Percentiles rank a stretch among this genome's conserved stretches.
These are phyloP conservation scores for Rhopilema esculentum DNA, from an alignment of 30 jellyfish, hydroid and myxozoan species.

Conservation along the genomic window DNA sequence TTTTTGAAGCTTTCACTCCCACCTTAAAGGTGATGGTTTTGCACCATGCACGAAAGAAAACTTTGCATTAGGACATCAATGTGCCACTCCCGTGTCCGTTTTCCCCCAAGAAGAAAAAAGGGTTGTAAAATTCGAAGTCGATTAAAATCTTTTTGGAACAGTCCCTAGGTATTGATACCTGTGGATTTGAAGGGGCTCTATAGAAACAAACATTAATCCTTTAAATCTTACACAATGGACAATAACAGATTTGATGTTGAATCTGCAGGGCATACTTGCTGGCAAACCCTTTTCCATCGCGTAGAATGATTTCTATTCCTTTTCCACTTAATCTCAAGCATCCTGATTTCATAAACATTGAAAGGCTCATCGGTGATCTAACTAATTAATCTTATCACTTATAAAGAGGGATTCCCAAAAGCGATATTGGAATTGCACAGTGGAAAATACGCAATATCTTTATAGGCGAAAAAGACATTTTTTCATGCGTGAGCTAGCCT, in stretches of 20 bases:
- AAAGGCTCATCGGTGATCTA: neutral
- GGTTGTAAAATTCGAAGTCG: neutral
- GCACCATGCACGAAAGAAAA: no score
- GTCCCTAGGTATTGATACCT: neutral
- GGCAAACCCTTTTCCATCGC: neutral
- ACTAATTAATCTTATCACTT: neutral
- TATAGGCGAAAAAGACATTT: no score
- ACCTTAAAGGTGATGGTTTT: no score
- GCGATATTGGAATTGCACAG: neutral
- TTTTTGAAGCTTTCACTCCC: no score
- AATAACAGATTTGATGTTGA: neutral
- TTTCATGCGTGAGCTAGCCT: no score
- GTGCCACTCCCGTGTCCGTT: no score
- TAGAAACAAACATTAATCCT: neutral
- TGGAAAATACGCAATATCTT: neutral
- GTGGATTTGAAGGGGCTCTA: neutral
- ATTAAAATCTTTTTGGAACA: neutral
- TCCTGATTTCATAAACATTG: neutral
- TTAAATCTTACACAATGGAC: neutral
- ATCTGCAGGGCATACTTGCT: neutral
- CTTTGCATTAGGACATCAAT: no score
- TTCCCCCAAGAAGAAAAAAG: no score
- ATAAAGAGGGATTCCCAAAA: neutral
- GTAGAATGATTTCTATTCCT: neutral
- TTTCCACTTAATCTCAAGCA: neutral